These are phyloP conservation scores for Tenthredo distinguenda DNA, from an alignment of 2,888 invertebrate genomes.

Conservation along the genomic window DNA sequence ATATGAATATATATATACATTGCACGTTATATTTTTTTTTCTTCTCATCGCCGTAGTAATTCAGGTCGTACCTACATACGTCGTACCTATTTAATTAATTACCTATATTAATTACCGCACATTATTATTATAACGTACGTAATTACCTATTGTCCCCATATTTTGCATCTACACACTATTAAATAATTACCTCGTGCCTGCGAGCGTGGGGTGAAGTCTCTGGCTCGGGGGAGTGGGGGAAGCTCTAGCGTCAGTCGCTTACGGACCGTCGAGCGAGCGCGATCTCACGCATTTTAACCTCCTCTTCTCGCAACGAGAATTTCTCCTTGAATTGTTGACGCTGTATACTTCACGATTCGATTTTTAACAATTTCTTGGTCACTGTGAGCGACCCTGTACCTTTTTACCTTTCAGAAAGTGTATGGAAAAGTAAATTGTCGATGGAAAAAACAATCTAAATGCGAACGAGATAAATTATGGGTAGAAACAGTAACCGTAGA, in stretches of 20 bases:
- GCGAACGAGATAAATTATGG: neutral
- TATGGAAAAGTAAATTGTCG: neutral
- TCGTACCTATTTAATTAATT: neutral
- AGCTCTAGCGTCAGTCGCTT: neutral
- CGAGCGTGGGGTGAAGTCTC: neutral
- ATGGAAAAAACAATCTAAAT: neutral
- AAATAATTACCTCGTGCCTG: neutral
- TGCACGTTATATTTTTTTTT: neutral
- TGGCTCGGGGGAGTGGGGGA: neutral
- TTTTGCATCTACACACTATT: neutral
- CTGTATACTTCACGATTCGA: neutral
- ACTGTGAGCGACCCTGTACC: neutral
- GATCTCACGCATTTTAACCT: neutral
- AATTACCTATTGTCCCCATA: neutral
- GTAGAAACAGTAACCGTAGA: too few species aligned
- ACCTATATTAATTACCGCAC: neutral
- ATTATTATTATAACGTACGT: neutral
- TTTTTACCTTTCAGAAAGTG: neutral
- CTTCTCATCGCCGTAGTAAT: neutral
- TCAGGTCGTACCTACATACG: neutral
- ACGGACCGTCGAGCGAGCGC: neutral
- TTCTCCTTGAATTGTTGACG: neutral
- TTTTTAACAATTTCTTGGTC: neutral
- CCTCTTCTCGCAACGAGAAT: neutral
- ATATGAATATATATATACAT: neutral